phyloP scores from a whole-genome alignment of 2,113 vertebrate genomes.

The Dasyornis broadbenti region DNA sequence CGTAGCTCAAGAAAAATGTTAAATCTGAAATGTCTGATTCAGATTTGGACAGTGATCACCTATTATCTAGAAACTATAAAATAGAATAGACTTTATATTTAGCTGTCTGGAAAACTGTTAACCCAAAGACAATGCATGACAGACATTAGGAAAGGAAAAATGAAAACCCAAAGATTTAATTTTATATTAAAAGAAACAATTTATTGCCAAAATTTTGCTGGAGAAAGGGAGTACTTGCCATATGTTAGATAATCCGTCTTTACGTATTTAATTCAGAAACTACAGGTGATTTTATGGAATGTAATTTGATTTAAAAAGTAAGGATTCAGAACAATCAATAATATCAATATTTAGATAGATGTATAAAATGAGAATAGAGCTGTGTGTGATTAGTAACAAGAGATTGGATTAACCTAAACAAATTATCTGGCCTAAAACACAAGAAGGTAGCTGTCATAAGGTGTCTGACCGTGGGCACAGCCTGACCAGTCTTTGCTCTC shows the following conservation, averaged over 20 bases:
- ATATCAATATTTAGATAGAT: not conserved
- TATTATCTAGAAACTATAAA: not conserved
- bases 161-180: not conserved
- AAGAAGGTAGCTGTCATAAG: accelerated
- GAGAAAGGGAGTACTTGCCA: accelerated
- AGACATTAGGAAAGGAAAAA: not conserved
- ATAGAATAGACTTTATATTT: not conserved
- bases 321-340: not conserved
- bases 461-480: accelerated
- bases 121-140: not conserved
- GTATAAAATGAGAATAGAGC: not conserved
- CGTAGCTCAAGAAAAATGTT: not conserved
- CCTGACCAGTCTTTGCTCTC: not conserved
- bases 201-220: not conserved
- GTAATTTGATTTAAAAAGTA: not conserved
- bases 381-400: not conserved
- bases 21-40: not conserved
- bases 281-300: not conserved
- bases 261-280: not conserved
- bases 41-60: not conserved
- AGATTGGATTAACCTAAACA: not conserved
- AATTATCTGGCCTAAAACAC: not conserved
- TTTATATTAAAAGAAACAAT: not conserved
- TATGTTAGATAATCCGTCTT: not conserved
- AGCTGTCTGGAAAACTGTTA: not conserved